These are phyloP conservation scores for Zygogramma bicolorata DNA, from an alignment of 2,888 invertebrate species.

Conservation along the genomic window DNA sequence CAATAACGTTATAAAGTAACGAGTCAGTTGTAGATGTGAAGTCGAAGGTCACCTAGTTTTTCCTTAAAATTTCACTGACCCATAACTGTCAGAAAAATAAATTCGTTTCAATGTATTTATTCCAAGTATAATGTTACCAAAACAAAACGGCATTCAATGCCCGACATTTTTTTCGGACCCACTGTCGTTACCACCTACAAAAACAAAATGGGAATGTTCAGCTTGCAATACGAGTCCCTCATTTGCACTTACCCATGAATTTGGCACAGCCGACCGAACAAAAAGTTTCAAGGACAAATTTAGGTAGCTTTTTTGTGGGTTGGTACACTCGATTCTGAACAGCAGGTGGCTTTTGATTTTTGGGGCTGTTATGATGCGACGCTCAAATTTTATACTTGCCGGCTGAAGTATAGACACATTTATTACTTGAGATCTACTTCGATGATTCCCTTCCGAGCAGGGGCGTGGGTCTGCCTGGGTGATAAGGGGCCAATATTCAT, in stretches of 20 bases:
- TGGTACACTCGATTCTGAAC: constrained; percentile 52
- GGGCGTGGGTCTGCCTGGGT: no score
- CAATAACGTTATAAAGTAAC: no score
- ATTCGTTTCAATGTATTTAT: no score
- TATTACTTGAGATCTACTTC: constrained; percentile 26
- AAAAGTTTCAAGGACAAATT: constrained; percentile 52
- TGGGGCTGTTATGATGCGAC: constrained; percentile 27
- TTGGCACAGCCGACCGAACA: constrained; percentile 34
- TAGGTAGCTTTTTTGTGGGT: constrained; percentile 53
- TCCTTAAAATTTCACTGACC: no score
- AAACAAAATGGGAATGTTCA: constrained; percentile 17
- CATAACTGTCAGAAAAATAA: no score
- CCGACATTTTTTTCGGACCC: neutral
- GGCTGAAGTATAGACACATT: constrained; percentile 1
- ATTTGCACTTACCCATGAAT: constrained; percentile 46
- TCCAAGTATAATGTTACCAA: neutral
- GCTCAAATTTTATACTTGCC: constrained; percentile 19
- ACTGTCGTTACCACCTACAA: constrained; percentile 8
- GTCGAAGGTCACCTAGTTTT: no score
- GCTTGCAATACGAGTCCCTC: constrained; percentile 22
- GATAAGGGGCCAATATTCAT: no score
- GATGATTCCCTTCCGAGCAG: constrained; percentile 5
- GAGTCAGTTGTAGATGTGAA: no score
- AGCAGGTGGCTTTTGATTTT: constrained; percentile 51
- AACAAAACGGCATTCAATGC: constrained; percentile 2